Conservation (phyloP, 2,797 vertebrate species). For the Pangasius mekongensis region DNA sequence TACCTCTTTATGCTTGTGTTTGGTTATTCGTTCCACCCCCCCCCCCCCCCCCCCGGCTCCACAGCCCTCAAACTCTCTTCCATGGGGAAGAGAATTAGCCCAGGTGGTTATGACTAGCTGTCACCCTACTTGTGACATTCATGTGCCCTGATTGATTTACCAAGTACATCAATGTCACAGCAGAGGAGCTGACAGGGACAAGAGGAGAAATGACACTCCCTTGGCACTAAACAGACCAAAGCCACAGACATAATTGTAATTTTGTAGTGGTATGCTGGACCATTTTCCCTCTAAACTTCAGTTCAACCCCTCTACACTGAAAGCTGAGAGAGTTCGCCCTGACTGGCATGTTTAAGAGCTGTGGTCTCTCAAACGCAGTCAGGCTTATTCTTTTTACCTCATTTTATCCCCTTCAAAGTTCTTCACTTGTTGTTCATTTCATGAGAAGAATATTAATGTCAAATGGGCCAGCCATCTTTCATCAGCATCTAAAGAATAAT, state of each 20-base stretch:
- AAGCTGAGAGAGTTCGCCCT: constrained; percentile 64
- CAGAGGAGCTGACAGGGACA: constrained; percentile 76
- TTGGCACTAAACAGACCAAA: constrained; percentile 63
- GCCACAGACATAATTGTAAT: constrained; percentile 61
- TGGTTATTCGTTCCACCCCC: too few species aligned
- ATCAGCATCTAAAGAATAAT: constrained; percentile 42
- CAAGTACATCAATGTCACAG: constrained; percentile 88
- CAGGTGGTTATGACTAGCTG: constrained; percentile 68
- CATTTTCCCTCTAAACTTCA: constrained; percentile 81
- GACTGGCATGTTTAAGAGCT: constrained; percentile 71
- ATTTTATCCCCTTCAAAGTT: constrained; percentile 6
- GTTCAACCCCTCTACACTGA: constrained; percentile 18
- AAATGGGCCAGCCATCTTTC: constrained; percentile 27
- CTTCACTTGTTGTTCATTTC: constrained; percentile 21
- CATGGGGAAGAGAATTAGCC: constrained; percentile 51
- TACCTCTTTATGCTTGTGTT: too few species aligned
- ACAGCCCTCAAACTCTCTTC: not conserved
- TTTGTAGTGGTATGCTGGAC: constrained; percentile 85
- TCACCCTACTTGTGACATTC: constrained; percentile 75
- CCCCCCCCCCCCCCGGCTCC: too few species aligned
- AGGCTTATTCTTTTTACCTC: not conserved
- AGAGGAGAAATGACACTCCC: constrained; percentile 16
- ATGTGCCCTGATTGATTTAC: constrained; percentile 88
- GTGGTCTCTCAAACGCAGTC: constrained; percentile 33
- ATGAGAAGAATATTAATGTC: constrained; percentile 17